Base-by-base conservation (phyloP, 1,140 invertebrate species). In the Diabrotica virgifera region DNA sequence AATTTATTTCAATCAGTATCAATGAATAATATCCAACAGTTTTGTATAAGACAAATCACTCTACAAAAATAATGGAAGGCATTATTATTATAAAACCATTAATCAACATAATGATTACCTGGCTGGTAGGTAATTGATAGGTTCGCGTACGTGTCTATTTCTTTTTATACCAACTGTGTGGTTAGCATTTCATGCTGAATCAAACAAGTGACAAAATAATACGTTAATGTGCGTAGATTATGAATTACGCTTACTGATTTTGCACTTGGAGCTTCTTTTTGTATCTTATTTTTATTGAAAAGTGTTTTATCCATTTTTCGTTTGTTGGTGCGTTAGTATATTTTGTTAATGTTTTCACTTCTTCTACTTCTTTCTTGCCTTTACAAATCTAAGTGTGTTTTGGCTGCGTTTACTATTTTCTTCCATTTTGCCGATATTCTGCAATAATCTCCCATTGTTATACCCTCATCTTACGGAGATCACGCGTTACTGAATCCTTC, bases 31-130 rank as follows among this genome's bases (percentile, higher is more conserved):
- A 46, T 46, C 40, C 40, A 46, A 46, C 40, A 46, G 40, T 46
- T 46, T 46, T 46, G 40, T 46, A 46, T 46, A 46, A 46, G 40
- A 46, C 40, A 46, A 46, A 46, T 46, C 40, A 46, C 40, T 46
- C 11, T 46, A 2, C 40, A 46, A 46, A 46, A 46, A 46, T 46
- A 46, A 46, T 46, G 40, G 11, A 46, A 46, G 40, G 40, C 6
- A 46, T 46, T 46, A 46, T 46, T 46, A 46, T 46, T 46, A 46
- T 46, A 46, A 46, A 46, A 46, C 40, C 11, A 46, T 46, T 46
- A 46, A 46, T 46, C 40, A 46, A 46, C 6, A 46, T 46, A 46
- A 46, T 46, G 40, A 6, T 46, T 46, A 46, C 40, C 40, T 46
- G 40, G 6, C 40, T 46, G 11, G 40, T 8, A 6, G 40, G 1